Percentiles rank a stretch among this genome's conserved stretches.
Evolutionary conservation across 2,797 vertebrate genomes (phyloP).

Genomic region (Sorex maritimensis): DNA sequence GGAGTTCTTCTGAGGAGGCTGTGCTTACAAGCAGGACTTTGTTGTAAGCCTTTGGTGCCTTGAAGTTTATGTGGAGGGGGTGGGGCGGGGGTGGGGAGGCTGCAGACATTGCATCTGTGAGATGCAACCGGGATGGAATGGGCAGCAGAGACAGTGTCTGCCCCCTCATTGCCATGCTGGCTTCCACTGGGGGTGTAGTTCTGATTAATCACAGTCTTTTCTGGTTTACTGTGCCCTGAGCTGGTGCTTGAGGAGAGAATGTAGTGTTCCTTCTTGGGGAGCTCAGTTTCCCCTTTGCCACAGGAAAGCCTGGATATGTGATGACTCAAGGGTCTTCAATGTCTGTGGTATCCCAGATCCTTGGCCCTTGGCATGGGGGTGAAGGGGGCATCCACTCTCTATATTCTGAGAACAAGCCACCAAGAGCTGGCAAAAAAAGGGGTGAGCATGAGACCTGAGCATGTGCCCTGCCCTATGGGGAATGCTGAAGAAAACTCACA

Average conservation of each 20-base stretch:
- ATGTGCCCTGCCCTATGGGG: not conserved
- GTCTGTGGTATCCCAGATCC: not conserved
- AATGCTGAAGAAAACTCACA: no score
- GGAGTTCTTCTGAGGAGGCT: no score
- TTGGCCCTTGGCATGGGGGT: not conserved
- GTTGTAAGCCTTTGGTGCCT: not conserved
- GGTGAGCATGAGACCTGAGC: not conserved
- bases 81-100: not conserved
- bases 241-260: not conserved
- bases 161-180: not conserved
- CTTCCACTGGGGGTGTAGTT: not conserved
- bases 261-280: not conserved
- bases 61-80: not conserved
- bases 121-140: not conserved
- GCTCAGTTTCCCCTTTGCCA: not conserved
- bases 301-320: not conserved
- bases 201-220: not conserved
- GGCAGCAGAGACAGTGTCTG: not conserved
- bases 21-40: not conserved
- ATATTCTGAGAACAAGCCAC: not conserved
- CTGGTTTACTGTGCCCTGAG: not conserved
- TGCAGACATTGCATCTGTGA: not conserved
- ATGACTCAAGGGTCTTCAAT: not conserved
- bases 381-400: not conserved
- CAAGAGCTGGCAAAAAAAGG: not conserved